Evolutionary conservation across 2,113 vertebrate genomes (phyloP), one percentile per base, ranked within the genome.

Genomic region (Bubo scandiacus): DNA sequence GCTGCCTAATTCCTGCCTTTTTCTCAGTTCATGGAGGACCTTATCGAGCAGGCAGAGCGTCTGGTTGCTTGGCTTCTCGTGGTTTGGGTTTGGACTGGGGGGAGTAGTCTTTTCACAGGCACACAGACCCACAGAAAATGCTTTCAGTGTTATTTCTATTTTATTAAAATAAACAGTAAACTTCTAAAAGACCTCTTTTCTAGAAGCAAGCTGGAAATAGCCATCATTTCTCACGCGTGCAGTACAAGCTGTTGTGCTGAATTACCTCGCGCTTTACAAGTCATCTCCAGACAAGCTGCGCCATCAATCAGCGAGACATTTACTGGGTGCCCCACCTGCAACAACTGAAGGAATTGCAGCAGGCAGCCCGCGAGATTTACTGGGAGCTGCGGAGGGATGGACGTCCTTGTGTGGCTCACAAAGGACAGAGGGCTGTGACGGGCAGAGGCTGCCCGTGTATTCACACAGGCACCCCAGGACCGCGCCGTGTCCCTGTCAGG

Each of bases 241-340:
- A 3, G 85, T 26, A 42, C 93, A 43, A 94, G 95, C 84, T 43
- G 88, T 73, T 84, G 95, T 67, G 82, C 93, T 68, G 94, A 96
- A 96, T 90, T 97, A 91, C 96, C 94, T 92, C 14, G 19, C 0
- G 27, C 95, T 97, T 97, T 94, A 95, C 80, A 91, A 96, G 96
- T 55, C 88, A 77, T 10, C 63, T 92, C 85, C 88, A 75, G 86
- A 83, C 80, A 95, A 96, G 96, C 83, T 84, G 77, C 4, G 2
- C 75, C 92, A 98, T 97, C 96, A 72, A 97, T 97, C 96, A 97
- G 18, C 4, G 3, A 83, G 96, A 96, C 94, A 90, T 97, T 94
- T 96, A 96, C 94, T 89, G 95, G 95, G 91, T 87, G 67, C 72
- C 91, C 95, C 10, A 68, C 84, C 77, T 45, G 70, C 92, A 92